Conservation (phyloP, 2,888 invertebrate species). For the Bugulina stolonifera region DNA sequence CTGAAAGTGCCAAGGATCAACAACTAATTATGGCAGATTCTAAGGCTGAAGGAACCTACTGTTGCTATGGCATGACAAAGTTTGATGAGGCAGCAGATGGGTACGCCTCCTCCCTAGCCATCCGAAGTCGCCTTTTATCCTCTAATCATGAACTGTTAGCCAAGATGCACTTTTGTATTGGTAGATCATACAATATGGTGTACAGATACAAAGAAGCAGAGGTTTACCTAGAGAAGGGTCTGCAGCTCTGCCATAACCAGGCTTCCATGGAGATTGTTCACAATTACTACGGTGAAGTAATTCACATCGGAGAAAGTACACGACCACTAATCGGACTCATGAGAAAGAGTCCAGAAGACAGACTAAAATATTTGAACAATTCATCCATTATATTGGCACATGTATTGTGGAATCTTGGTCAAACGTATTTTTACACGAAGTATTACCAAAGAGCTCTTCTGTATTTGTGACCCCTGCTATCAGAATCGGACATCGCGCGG, state of each 20-base stretch:
- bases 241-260: not conserved
- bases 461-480: too few relatives aligned
- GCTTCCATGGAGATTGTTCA: not conserved
- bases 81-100: not conserved
- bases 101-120: not conserved
- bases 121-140: not conserved
- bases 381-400: not conserved
- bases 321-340: too few relatives aligned
- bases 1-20: not conserved
- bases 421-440: not conserved
- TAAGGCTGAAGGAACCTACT: not conserved
- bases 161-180: not conserved
- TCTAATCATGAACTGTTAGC: not conserved
- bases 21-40: not conserved
- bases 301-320: too few relatives aligned
- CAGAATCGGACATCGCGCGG: too few relatives aligned
- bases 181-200: too few relatives aligned
- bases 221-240: not conserved
- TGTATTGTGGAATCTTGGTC: not conserved
- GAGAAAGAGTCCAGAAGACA: not conserved
- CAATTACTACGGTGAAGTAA: not conserved
- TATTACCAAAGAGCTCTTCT: not conserved
- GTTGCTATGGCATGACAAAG: not conserved
- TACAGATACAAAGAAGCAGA: not conserved
- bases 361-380: not conserved